phyloP scores from a whole-genome alignment of 2,797 vertebrate genomes.

The Sandelia bainsii region DNA sequence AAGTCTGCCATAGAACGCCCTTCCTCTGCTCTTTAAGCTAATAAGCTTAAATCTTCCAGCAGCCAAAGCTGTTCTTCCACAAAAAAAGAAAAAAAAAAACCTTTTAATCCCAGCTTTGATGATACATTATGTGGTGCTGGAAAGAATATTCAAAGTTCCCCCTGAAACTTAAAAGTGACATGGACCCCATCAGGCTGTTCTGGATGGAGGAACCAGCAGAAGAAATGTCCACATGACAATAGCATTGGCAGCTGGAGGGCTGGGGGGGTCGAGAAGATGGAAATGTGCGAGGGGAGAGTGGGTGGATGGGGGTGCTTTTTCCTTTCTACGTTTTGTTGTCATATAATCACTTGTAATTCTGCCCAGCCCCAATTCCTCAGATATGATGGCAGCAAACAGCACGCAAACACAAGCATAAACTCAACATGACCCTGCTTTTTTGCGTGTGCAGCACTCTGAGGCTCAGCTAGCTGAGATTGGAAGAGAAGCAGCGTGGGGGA shows the following conservation, averaged over 20 bases:
- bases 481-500: slow-evolving; percentile 50
- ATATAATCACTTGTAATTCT: slow-evolving; percentile 48
- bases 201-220: slow-evolving; percentile 52
- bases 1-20: slow-evolving; percentile 84
- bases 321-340: slow-evolving; percentile 14
- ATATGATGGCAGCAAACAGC: slow-evolving; percentile 44
- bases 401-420: slow-evolving; percentile 68
- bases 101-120: slow-evolving; percentile 87
- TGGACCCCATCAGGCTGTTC: slow-evolving; percentile 56
- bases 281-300: not conserved
- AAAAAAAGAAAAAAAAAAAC: slow-evolving; percentile 45
- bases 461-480: slow-evolving; percentile 72
- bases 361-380: slow-evolving; percentile 34
- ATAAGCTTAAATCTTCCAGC: slow-evolving; percentile 87
- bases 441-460: slow-evolving; percentile 63
- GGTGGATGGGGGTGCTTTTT: slow-evolving; percentile 7
- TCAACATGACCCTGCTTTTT: slow-evolving; percentile 70
- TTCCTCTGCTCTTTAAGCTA: slow-evolving; percentile 85
- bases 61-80: slow-evolving; percentile 80
- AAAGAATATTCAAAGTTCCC: slow-evolving; percentile 76
- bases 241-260: slow-evolving; percentile 38
- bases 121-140: slow-evolving; percentile 82
- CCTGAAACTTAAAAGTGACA: slow-evolving; percentile 76
- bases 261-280: not conserved
- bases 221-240: slow-evolving; percentile 47